Percentiles rank a stretch among this genome's conserved stretches.
Evolutionary conservation across 2,888 invertebrate genomes (phyloP).

Genomic region (Melikaiella ostensackeni): DNA sequence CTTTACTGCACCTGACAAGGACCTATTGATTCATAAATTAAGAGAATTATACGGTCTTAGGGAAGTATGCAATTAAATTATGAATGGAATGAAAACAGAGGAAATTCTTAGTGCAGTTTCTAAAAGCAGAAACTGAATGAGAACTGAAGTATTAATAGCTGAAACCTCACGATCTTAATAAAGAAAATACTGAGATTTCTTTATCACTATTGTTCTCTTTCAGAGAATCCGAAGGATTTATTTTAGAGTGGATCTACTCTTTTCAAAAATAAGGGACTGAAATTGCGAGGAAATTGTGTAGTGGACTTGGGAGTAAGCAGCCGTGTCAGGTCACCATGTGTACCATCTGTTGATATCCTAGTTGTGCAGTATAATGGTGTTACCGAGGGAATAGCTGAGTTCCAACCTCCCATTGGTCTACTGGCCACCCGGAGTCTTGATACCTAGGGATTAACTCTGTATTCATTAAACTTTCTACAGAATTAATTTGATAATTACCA

Average conservation of each 20-base stretch:
- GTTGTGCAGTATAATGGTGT: conserved; percentile 36
- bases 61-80: not conserved
- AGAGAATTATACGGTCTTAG: not conserved
- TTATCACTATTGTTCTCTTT: not conserved
- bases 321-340: conserved; percentile 17
- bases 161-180: not conserved
- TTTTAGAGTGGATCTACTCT: conserved; percentile 4
- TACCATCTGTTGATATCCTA: conserved; percentile 39
- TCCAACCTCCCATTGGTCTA: conserved; percentile 10
- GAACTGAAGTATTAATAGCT: not conserved
- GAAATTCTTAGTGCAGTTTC: not conserved
- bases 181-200: not conserved
- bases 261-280: conserved; percentile 16
- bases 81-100: not conserved
- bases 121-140: not conserved
- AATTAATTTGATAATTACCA: not conserved
- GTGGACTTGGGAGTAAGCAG: conserved; percentile 32
- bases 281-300: conserved; percentile 30
- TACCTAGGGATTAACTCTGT: conserved; percentile 5
- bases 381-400: conserved; percentile 18
- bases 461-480: not conserved
- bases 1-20: not conserved
- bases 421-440: conserved; percentile 7
- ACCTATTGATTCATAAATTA: not conserved
- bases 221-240: not conserved